Conservation (phyloP, 2,113 vertebrate species). For the Gnathonemus longibarbis region DNA sequence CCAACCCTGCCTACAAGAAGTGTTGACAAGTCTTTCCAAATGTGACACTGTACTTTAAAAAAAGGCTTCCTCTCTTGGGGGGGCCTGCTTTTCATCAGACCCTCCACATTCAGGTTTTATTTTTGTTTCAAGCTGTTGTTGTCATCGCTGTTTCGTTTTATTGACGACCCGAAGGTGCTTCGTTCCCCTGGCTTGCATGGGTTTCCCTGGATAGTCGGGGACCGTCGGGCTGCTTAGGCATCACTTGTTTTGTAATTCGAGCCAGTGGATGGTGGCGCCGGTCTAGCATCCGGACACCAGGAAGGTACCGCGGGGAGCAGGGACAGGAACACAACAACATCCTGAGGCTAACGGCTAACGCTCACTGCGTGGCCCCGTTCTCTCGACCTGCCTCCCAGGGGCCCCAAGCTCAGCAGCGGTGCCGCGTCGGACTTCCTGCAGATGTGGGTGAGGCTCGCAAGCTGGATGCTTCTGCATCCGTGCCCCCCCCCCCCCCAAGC, state of each 20-base stretch:
- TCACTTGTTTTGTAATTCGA: neutral
- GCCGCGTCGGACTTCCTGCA: neutral
- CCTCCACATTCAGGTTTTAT: neutral
- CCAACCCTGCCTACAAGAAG: conserved; percentile 25
- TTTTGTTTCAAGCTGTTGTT: conserved; percentile 9
- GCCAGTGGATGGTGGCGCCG: neutral
- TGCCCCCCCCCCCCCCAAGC: conserved; percentile 31
- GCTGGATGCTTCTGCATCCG: neutral
- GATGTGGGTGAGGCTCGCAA: neutral
- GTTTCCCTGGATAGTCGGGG: too few species aligned
- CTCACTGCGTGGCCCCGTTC: neutral
- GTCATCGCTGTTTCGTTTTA: neutral
- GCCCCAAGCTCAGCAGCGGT: neutral
- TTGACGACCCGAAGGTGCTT: neutral
- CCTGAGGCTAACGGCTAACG: neutral
- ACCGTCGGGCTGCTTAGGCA: neutral
- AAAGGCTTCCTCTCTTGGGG: neutral
- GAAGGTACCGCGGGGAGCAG: neutral
- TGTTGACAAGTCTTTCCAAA: neutral
- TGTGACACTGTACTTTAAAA: neutral
- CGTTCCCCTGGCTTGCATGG: neutral
- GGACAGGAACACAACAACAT: neutral
- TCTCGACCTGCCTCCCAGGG: neutral
- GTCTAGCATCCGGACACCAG: neutral
- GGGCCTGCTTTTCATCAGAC: conserved; percentile 1